Percentiles rank a stretch among this genome's conserved stretches.
phyloP scores from a whole-genome alignment of 92 coral and sea anemone species.

The Chrysogorgia sp. region DNA sequence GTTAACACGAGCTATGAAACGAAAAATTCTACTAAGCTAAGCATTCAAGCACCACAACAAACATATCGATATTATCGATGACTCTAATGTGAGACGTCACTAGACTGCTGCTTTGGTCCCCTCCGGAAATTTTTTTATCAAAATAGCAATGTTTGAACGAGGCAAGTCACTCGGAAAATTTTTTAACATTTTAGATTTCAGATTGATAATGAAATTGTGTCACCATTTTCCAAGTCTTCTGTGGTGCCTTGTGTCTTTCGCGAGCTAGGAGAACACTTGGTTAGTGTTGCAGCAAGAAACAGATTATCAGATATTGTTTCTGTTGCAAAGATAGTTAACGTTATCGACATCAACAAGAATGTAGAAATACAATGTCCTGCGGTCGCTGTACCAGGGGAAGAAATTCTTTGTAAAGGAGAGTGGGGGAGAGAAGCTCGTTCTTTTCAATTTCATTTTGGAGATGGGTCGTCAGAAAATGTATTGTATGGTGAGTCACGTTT shows the following conservation, averaged over 20 bases:
- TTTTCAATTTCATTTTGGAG: constrained; percentile 66
- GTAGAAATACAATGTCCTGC: constrained; percentile 70
- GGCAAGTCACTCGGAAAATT: not conserved
- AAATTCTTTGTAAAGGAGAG: constrained; percentile 77
- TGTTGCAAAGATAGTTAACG: constrained; percentile 23
- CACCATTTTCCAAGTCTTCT: constrained; percentile 60
- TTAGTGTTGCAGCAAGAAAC: not conserved
- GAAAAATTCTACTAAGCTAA: too few relatives aligned
- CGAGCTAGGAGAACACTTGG: not conserved
- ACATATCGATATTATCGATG: too few relatives aligned
- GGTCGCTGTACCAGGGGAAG: constrained; percentile 71
- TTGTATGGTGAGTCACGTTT: constrained; percentile 68
- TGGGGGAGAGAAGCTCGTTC: constrained; percentile 74
- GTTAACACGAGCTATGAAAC: too few relatives aligned
- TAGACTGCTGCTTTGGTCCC: too few relatives aligned
- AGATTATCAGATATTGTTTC: not conserved
- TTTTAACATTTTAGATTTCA: constrained; percentile 23
- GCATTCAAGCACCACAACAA: too few relatives aligned
- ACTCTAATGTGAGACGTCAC: too few relatives aligned
- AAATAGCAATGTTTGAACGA: not conserved
- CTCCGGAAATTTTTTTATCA: not conserved
- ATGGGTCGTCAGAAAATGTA: constrained; percentile 62
- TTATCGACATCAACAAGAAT: constrained; percentile 63
- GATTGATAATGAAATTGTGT: constrained; percentile 5
- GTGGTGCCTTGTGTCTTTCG: constrained; percentile 51